phyloP scores from a whole-genome alignment of 2,797 vertebrate genomes.

The Fistularia tabacaria region DNA sequence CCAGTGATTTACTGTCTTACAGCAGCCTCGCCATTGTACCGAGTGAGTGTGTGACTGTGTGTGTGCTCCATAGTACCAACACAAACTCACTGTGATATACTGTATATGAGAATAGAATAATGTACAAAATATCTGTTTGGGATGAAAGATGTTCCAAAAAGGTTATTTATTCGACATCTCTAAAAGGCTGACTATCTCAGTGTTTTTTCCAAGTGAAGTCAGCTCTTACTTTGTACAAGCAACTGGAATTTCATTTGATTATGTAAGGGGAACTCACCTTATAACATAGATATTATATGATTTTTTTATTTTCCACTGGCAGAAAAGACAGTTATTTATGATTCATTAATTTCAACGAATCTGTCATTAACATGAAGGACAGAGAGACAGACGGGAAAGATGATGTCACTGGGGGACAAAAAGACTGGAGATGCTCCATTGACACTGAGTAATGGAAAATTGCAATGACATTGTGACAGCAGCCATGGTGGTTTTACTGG shows the following conservation, averaged over 20 bases:
- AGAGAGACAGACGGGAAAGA: constrained; percentile 17
- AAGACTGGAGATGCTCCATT: constrained; percentile 25
- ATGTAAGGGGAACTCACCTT: not conserved
- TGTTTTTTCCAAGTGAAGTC: not conserved
- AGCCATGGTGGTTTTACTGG: constrained; percentile 41
- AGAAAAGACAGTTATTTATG: constrained; percentile 17
- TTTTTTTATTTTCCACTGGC: not conserved
- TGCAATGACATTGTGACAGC: constrained; percentile 42
- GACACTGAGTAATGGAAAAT: constrained; percentile 31
- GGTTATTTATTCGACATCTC: constrained; percentile 22
- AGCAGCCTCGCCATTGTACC: constrained; percentile 33
- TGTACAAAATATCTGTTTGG: constrained; percentile 14
- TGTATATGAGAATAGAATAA: constrained; percentile 18
- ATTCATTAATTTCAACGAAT: constrained; percentile 23
- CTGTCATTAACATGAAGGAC: constrained; percentile 33
- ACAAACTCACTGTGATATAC: constrained; percentile 22
- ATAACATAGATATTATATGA: constrained; percentile 3
- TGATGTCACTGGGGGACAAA: constrained; percentile 42
- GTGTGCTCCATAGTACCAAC: constrained; percentile 6
- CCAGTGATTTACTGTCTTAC: constrained; percentile 67
- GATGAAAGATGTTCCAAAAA: constrained; percentile 8
- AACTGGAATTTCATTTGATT: constrained; percentile 9
- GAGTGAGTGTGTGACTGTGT: constrained; percentile 13
- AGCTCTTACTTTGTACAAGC: not conserved
- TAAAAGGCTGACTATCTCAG: not conserved